Base-by-base conservation (phyloP, 1,140 invertebrate species). In the Tetraneura akinire region DNA sequence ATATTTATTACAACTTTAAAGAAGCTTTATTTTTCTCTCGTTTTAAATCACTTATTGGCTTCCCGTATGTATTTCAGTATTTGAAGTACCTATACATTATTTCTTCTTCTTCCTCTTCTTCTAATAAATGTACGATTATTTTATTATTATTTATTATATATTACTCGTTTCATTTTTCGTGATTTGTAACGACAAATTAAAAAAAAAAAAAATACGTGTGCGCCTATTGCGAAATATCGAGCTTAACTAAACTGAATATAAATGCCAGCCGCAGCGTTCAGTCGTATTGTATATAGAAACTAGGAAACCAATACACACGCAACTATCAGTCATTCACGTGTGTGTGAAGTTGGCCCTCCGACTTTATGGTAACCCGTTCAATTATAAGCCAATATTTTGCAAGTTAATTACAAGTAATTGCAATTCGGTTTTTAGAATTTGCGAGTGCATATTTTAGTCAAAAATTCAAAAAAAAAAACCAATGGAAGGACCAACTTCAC, bases 321-420 rank as follows among this genome's bases (percentile, higher is more conserved):
- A 60, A 60, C 23, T n/a, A 10, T 57, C 21, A 57, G 21, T 57
- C 53, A n/a, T 57, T 57, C 51, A 88, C 85, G 80, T 87, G 84
- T n/a, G n/a, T n/a, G n/a, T n/a, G n/a, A n/a, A n/a, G n/a, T n/a
- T n/a, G n/a, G n/a, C n/a, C n/a, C n/a, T n/a, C n/a, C n/a, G n/a
- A n/a, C n/a, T n/a, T n/a, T n/a, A n/a, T n/a, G n/a, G n/a, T n/a
- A n/a, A n/a, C n/a, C n/a, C n/a, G n/a, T n/a, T n/a, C n/a, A n/a
- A n/a, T n/a, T n/a, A n/a, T n/a, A n/a, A n/a, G n/a, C n/a, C n/a
- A n/a, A n/a, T n/a, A n/a, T n/a, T n/a, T n/a, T n/a, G n/a, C n/a
- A n/a, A n/a, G n/a, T n/a, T n/a, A n/a, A n/a, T n/a, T n/a, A n/a
- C n/a, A n/a, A n/a, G n/a, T n/a, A n/a, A n/a, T n/a, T n/a, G n/a